A percentile compares a stretch with the other conserved stretches of the same genome.
These are phyloP conservation scores for Lagocephalus sceleratus DNA, from an alignment of 2,797 vertebrate species.

Conservation along the genomic window DNA sequence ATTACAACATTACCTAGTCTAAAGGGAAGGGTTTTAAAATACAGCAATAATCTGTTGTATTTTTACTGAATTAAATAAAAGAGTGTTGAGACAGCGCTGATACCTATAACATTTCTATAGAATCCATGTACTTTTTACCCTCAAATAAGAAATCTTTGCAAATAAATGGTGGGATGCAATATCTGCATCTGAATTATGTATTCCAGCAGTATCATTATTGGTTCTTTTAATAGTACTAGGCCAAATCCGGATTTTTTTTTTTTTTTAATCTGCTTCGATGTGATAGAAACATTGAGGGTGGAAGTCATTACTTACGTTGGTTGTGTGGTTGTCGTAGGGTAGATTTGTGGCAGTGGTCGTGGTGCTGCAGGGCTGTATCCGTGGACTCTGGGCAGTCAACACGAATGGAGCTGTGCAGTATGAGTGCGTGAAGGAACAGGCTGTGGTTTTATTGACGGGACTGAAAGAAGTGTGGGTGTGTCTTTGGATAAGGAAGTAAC, in stretches of 20 bases:
- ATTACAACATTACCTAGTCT: neutral
- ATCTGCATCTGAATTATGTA: too few species aligned
- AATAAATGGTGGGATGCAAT: neutral
- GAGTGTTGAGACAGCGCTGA: neutral
- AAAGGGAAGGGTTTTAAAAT: too few species aligned
- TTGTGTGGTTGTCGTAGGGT: conserved; percentile 1
- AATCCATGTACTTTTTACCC: too few species aligned
- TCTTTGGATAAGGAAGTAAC: conserved; percentile 9
- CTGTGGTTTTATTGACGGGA: conserved; percentile 31
- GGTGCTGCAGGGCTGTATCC: conserved; percentile 34
- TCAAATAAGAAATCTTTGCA: too few species aligned
- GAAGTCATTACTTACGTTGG: conserved; percentile 46
- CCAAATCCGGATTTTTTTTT: too few species aligned
- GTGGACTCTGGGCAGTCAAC: conserved; percentile 82
- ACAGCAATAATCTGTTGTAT: neutral
- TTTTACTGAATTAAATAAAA: neutral
- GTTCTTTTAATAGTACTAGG: neutral
- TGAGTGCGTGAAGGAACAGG: conserved; percentile 41
- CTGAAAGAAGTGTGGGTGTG: conserved; percentile 60
- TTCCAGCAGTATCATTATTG: too few species aligned
- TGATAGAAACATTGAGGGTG: neutral
- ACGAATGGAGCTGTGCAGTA: conserved; percentile 61
- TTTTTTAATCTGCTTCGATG: neutral
- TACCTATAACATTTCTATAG: too few species aligned
- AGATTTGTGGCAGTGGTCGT: conserved; percentile 3